Evolutionary conservation across 2,113 vertebrate genomes (phyloP), one percentile per base, ranked within the genome.

Genomic region (Dicentrarchus labrax): DNA sequence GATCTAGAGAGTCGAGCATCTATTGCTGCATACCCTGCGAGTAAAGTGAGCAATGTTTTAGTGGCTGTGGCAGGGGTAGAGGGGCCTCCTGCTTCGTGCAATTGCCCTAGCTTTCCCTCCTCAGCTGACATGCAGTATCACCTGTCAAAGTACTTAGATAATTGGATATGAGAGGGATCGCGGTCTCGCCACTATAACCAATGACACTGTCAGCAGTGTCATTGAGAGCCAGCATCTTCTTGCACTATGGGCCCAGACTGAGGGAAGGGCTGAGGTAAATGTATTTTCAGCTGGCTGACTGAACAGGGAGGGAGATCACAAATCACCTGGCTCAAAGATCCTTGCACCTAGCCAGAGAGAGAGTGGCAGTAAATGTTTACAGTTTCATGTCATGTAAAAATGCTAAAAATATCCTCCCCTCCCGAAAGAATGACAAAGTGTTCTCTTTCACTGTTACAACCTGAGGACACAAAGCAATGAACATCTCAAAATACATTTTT

Each of bases 81-180:
- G 85, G 91, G 88, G 89, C 87, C 88, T 88, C 85, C 69, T 62
- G 81, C 88, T 88, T 43, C 84, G 41, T 90, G 90, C 86, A 82
- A 92, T 86, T 89, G 80, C 77, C 87, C 89, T 83, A 17, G 86
- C 88, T 84, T 95, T 94, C 92, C 95, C 93, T 94, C 94, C 88
- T 95, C 97, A 98, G 96, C 96, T 99, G 98, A 97, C 97, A 96
- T 94, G 94, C 91, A 95, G 94, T 96, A 95, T 98, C 97, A 97
- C 96, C 95, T 97, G 96, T 98, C 97, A 96, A 85, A 88, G 86
- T 92, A 94, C 95, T 95, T 87, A 94, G 95, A 96, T 95, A 95
- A 96, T 88, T 95, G 94, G 94, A 95, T 85, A 95, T 94, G 87
- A 92, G 93, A 92, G 78, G 88, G 91, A 88, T 89, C 88, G 84